These are phyloP conservation scores for Rhynchonycteris naso DNA, from an alignment of 2,797 vertebrate species.

Conservation along the genomic window DNA sequence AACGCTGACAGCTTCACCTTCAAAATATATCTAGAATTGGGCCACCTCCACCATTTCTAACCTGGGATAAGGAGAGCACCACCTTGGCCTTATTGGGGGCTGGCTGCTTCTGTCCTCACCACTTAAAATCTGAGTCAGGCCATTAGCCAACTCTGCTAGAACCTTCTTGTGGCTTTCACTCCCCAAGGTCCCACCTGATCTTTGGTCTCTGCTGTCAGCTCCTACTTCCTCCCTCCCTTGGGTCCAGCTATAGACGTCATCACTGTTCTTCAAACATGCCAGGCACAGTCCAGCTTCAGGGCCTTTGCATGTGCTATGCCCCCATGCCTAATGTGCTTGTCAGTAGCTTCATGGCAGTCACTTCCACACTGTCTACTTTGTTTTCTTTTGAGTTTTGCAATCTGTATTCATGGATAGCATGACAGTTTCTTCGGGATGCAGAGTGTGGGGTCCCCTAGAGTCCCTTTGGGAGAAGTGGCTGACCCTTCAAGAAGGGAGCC, in stretches of 20 bases:
- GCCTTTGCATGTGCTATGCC: not conserved
- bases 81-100: not conserved
- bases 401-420: not conserved
- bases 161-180: not conserved
- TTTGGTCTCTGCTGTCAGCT: not conserved
- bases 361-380: not conserved
- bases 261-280: not conserved
- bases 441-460: not conserved
- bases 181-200: not conserved
- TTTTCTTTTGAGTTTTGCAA: not conserved
- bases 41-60: not conserved
- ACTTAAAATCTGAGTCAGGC: not conserved
- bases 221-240: not conserved
- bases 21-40: not conserved
- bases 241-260: not conserved
- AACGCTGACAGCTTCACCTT: not conserved
- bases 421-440: not conserved
- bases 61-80: too few relatives aligned
- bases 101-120: not conserved
- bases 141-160: rapidly evolving
- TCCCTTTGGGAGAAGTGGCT: not conserved
- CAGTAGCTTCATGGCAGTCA: not conserved
- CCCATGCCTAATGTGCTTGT: not conserved
- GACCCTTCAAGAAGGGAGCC: not conserved
- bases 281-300: not conserved